Percentiles rank a stretch among this genome's conserved stretches.
phyloP scores from a whole-genome alignment of 2,797 vertebrate genomes.

The Amblyraja radiata region DNA sequence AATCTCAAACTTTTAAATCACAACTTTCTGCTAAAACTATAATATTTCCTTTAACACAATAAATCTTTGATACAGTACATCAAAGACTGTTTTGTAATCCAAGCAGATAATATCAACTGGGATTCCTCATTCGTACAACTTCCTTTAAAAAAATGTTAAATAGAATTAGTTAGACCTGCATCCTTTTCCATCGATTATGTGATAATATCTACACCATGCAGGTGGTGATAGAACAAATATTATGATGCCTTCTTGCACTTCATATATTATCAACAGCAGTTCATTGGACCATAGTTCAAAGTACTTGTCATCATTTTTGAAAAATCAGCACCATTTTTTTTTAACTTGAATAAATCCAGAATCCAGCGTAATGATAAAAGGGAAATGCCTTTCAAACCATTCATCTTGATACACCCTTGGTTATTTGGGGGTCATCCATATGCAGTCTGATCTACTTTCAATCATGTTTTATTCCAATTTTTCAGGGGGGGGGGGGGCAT shows the following conservation, averaged over 20 bases:
- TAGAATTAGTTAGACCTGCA: neutral
- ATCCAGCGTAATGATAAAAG: neutral
- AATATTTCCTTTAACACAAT: neutral
- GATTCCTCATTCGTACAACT: neutral
- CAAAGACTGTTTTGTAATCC: neutral
- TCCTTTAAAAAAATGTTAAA: neutral
- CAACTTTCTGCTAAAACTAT: neutral
- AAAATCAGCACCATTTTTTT: neutral
- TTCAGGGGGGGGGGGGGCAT: neutral
- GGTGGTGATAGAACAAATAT: neutral
- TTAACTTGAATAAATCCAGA: neutral
- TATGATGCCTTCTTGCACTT: neutral
- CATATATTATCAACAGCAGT: neutral
- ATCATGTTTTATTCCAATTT: neutral
- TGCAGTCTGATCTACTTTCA: neutral
- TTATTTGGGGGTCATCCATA: neutral
- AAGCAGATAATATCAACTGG: neutral
- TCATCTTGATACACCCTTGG: neutral
- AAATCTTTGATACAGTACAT: neutral
- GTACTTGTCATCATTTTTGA: neutral
- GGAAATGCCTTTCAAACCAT: neutral
- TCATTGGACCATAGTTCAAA: neutral
- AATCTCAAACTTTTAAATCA: neutral
- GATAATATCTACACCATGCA: neutral
- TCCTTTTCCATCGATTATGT: neutral